Evolutionary conservation across 2,113 vertebrate genomes (phyloP).

Genomic region (Gymnarchus niloticus): DNA sequence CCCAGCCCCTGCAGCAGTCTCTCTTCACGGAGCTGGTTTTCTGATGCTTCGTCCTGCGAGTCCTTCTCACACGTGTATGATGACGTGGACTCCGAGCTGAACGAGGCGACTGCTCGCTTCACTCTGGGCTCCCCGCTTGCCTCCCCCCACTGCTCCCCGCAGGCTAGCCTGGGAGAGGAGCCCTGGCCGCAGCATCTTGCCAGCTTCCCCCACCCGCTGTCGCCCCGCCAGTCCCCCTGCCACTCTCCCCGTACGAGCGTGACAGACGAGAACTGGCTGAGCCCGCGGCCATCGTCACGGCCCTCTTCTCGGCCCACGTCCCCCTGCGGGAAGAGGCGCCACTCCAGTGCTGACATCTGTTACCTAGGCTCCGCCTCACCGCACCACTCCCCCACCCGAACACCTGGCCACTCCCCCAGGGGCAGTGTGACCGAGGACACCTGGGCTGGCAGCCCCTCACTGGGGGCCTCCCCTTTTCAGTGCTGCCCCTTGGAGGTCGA

Average conservation of each 20-base stretch:
- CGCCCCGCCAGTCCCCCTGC: constrained; percentile 78
- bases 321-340: constrained; percentile 86
- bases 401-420: constrained; percentile 79
- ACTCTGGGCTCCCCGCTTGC: constrained; percentile 71
- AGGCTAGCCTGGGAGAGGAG: constrained; percentile 77
- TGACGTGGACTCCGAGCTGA: constrained; percentile 81
- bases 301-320: constrained; percentile 87
- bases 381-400: constrained; percentile 80
- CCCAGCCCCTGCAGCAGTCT: constrained; percentile 65
- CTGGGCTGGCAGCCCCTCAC: constrained; percentile 67
- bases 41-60: constrained; percentile 84
- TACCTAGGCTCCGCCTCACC: constrained; percentile 76
- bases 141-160: constrained; percentile 66
- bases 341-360: constrained; percentile 80
- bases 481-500: constrained; percentile 74
- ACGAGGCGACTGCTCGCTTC: constrained; percentile 75
- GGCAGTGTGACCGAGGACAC: constrained; percentile 86
- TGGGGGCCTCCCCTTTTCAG: constrained; percentile 61
- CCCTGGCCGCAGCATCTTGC: constrained; percentile 65
- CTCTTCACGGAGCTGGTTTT: constrained; percentile 66
- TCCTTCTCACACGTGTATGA: constrained; percentile 85
- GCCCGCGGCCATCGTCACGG: constrained; percentile 71
- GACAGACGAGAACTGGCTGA: constrained; percentile 90
- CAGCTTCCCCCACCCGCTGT: constrained; percentile 71
- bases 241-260: constrained; percentile 86